These are phyloP conservation scores for Clivina fossor DNA, from an alignment of 2,888 invertebrate genomes.

Conservation along the genomic window DNA sequence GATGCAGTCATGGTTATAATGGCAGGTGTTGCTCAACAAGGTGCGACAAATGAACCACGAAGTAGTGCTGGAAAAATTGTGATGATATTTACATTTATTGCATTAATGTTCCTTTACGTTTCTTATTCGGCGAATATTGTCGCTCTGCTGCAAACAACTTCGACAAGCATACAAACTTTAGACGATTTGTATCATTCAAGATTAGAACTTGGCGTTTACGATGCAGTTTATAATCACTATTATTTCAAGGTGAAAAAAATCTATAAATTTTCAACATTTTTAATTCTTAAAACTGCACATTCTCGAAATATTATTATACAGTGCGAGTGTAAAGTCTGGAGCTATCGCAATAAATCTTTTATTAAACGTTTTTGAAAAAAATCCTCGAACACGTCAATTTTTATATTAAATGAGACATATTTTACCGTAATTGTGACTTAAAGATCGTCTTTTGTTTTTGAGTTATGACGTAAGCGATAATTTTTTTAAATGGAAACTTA, in stretches of 20 bases:
- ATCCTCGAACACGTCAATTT: too few species aligned
- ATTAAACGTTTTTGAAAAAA: too few species aligned
- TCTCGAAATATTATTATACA: too few species aligned
- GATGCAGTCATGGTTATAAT: conserved; percentile 52
- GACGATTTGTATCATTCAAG: conserved; percentile 61
- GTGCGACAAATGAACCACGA: conserved; percentile 52
- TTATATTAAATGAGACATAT: too few species aligned
- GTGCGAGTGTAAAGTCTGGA: too few species aligned
- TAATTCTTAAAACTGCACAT: too few species aligned
- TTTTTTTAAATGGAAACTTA: too few species aligned
- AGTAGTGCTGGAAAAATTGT: conserved; percentile 54
- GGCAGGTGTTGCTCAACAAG: conserved; percentile 57
- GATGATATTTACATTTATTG: conserved; percentile 46
- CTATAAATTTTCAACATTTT: too few species aligned
- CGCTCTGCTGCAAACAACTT: conserved; percentile 65
- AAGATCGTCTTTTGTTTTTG: too few species aligned
- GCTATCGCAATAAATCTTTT: too few species aligned
- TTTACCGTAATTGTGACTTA: too few species aligned
- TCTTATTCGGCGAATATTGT: conserved; percentile 71
- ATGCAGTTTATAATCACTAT: conserved; percentile 58
- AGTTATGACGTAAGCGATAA: too few species aligned
- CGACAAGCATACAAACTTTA: conserved; percentile 59
- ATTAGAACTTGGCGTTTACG: conserved; percentile 63
- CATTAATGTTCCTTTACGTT: conserved; percentile 62
- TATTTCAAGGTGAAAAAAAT: conserved; percentile 63